phyloP scores from a whole-genome alignment of 1,140 invertebrate species.

The Anoplophora glabripennis region DNA sequence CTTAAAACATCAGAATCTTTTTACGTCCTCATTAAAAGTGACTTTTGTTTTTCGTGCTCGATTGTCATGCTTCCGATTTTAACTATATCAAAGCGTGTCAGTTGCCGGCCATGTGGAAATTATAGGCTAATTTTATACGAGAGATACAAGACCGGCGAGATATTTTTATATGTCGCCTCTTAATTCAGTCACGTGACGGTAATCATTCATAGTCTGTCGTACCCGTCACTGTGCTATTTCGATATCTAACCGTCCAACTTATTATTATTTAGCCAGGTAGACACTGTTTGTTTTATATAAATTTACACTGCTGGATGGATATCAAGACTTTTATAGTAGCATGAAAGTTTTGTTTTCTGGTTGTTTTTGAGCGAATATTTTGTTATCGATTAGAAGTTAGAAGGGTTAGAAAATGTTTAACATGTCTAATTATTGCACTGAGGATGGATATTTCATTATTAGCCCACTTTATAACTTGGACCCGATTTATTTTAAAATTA shows the following conservation, averaged over 20 bases:
- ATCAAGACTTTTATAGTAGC: too few relatives aligned
- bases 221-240: neutral
- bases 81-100: neutral
- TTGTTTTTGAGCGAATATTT: too few relatives aligned
- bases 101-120: conserved; percentile 5
- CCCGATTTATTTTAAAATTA: too few relatives aligned
- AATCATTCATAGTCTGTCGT: conserved; percentile 17
- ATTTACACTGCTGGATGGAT: too few relatives aligned
- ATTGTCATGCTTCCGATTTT: neutral
- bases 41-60: neutral
- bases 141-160: conserved; percentile 1
- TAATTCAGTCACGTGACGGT: conserved; percentile 22
- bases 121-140: conserved; percentile 3
- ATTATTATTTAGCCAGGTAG: too few relatives aligned
- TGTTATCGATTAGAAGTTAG: too few relatives aligned
- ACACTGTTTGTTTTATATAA: too few relatives aligned
- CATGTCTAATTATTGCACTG: too few relatives aligned
- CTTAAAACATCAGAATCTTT: neutral
- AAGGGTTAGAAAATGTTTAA: too few relatives aligned
- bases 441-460: too few relatives aligned
- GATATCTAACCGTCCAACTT: neutral
- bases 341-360: too few relatives aligned
- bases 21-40: conserved; percentile 4
- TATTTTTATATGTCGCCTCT: conserved; percentile 7
- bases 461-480: too few relatives aligned